Base-by-base conservation (phyloP, 2,113 vertebrate genomes). In the Eulemur macaco region DNA sequence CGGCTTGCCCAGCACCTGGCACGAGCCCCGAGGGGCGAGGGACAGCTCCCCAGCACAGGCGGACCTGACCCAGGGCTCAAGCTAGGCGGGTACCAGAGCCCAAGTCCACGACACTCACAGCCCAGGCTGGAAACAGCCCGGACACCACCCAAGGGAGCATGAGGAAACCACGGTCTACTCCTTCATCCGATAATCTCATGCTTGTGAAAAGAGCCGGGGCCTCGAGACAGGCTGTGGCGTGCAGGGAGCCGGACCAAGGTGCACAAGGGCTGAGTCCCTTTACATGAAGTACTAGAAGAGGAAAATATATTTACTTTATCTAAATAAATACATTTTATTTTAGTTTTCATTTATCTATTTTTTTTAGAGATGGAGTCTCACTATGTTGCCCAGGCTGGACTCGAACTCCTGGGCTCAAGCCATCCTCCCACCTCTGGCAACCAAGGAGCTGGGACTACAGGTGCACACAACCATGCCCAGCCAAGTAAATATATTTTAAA, bases 281-380 rank as follows among this genome's bases (percentile, higher is more conserved):
- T 47, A 76, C 2, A 1, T 1, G 9, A n/a, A 5, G 23, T 42
- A 27, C 39, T 0, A 2, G 18, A 15, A 29, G 27, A 81, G 56
- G 12, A 6, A 37, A 34, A 29, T 47, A 29, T 13, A 23, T 37
- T 10, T 27, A 27, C 15, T 11, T 63, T 73, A 64, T 63, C 73
- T 56, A 31, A 94, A 71, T 71, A 71, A 52, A 15, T 15, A 3
- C 14, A 52, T 15, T 52, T 23, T 58, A 56, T 56, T 56, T 56
- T 56, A 58, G 6, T 58, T 58, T 58, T 58, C 23, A 23, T 63
- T 63, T 63, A 63, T 8, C 11, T 8, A 58, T 58, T 58, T 58
- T 58, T 58, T 58, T 58, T 58, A 58, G 21, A 58, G 6, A 58
- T 23, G 21, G 56, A 21, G 56, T 58, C 56, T 58, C 21, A 23